Conservation (phyloP, 2,888 invertebrate genomes). For the Caradrina kadenii region DNA sequence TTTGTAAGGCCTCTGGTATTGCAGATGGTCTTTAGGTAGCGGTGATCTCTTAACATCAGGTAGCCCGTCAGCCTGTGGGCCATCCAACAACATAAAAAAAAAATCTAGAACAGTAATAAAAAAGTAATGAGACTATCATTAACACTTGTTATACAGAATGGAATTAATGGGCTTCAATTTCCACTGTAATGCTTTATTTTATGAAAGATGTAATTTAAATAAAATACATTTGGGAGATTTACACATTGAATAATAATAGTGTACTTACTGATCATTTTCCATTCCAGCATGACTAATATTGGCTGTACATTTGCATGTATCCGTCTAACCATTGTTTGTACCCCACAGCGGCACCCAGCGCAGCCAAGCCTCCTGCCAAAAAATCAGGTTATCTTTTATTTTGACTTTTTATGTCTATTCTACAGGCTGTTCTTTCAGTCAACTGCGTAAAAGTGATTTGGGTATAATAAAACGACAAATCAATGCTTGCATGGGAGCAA, state of each 20-base stretch:
- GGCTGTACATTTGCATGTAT: slow-evolving; percentile 62
- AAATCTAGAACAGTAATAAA: too few relatives aligned
- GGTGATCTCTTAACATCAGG: too few relatives aligned
- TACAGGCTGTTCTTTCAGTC: neutral
- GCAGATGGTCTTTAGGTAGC: too few relatives aligned
- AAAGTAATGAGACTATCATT: too few relatives aligned
- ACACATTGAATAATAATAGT: neutral
- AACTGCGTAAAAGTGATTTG: neutral
- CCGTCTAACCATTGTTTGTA: slow-evolving; percentile 55
- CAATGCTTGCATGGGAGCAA: too few relatives aligned
- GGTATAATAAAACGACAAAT: too few relatives aligned
- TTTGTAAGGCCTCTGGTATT: too few relatives aligned
- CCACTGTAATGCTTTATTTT: too few relatives aligned
- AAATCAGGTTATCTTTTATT: slow-evolving; percentile 61
- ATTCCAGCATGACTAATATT: slow-evolving; percentile 30
- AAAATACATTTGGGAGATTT: slow-evolving; percentile 8
- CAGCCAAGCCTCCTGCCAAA: slow-evolving; percentile 69
- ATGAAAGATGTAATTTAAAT: neutral
- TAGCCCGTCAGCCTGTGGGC: too few relatives aligned
- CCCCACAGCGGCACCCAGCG: slow-evolving; percentile 76
- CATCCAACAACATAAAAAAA: too few relatives aligned
- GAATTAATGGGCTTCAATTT: too few relatives aligned
- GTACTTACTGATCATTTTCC: neutral
- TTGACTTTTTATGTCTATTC: slow-evolving; percentile 13
- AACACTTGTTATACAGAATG: too few relatives aligned